Evolutionary conservation across 2,113 vertebrate species (phyloP).

Genomic region (Catharus bicknelli): DNA sequence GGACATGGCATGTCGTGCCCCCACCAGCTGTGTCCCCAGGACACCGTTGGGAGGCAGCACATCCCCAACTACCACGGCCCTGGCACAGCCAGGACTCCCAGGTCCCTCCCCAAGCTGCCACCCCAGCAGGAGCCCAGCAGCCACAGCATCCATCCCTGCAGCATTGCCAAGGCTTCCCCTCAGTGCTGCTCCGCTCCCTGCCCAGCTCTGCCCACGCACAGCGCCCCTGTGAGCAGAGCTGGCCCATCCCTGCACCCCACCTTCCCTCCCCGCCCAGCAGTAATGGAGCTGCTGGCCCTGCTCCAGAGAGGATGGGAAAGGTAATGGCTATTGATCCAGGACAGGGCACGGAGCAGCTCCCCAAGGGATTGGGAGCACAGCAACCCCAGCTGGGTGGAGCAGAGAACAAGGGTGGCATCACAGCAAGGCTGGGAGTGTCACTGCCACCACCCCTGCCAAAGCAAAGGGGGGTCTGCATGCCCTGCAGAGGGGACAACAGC

Average conservation of each 20-base stretch:
- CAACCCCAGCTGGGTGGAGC: neutral
- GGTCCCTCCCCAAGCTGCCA: neutral
- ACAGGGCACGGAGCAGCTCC: neutral
- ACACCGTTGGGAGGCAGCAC: accelerated
- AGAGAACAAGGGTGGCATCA: neutral
- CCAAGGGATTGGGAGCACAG: neutral
- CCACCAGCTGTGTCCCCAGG: neutral
- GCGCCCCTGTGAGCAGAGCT: accelerated
- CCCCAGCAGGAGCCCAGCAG: neutral
- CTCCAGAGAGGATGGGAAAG: constrained; percentile 37
- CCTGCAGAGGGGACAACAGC: neutral
- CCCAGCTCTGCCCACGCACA: neutral
- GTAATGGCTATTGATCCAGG: constrained; percentile 56
- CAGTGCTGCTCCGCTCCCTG: neutral
- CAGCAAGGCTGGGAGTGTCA: neutral
- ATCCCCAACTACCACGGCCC: accelerated
- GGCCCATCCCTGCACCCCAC: neutral
- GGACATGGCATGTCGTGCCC: accelerated
- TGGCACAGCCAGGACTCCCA: accelerated
- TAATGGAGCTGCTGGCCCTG: constrained; percentile 55
- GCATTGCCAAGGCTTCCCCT: neutral
- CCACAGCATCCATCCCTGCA: neutral
- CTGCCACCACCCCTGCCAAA: accelerated
- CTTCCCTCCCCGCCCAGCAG: neutral
- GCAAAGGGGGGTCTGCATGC: accelerated